Evolutionary conservation across 2,888 invertebrate species (phyloP).

Genomic region (Hermaeophaga mercurialis): DNA sequence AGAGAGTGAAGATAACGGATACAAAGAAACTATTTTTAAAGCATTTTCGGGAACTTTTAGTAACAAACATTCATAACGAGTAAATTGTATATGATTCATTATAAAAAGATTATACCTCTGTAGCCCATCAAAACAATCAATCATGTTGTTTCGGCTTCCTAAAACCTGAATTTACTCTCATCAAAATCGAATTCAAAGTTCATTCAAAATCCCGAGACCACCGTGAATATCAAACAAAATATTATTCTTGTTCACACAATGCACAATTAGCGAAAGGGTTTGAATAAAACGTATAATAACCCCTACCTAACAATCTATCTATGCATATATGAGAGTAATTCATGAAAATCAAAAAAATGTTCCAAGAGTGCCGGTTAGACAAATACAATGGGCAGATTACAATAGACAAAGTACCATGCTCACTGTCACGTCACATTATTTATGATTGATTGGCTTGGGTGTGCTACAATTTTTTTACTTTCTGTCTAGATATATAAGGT

Average conservation of each 20-base stretch:
- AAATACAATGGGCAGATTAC: slow-evolving; percentile 58
- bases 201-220: slow-evolving; percentile 12
- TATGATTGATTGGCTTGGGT: slow-evolving; percentile 55
- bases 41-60: too few species aligned
- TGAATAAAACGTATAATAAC: slow-evolving; percentile 43
- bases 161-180: slow-evolving; percentile 18
- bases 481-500: slow-evolving; percentile 41
- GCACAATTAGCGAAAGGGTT: slow-evolving; percentile 45
- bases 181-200: slow-evolving; percentile 26
- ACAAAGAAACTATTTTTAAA: too few species aligned
- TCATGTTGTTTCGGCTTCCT: too few species aligned
- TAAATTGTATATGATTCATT: too few species aligned
- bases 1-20: too few species aligned
- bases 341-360: slow-evolving; percentile 51
- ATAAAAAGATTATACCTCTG: too few species aligned
- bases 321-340: slow-evolving; percentile 41
- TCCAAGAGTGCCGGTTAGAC: slow-evolving; percentile 50
- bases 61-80: too few species aligned
- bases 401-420: slow-evolving; percentile 59
- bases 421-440: slow-evolving; percentile 59
- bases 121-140: too few species aligned
- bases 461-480: slow-evolving; percentile 45
- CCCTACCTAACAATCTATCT: slow-evolving; percentile 33
- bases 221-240: slow-evolving; percentile 28
- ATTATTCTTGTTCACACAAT: slow-evolving; percentile 40